phyloP scores from a whole-genome alignment of 2,888 invertebrate genomes.

The Hypolimnas misippus region DNA sequence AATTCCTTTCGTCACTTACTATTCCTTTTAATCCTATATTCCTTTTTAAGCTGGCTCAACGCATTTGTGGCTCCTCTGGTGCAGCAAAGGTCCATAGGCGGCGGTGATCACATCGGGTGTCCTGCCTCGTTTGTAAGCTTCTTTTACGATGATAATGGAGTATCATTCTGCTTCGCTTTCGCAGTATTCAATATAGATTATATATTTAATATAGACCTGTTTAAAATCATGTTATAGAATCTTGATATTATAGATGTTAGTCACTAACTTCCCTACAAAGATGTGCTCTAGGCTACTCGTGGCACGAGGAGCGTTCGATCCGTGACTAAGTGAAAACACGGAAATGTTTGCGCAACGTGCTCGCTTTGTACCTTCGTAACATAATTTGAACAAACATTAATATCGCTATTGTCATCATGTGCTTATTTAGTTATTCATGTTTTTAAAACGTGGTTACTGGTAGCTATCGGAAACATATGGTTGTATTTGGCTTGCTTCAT shows the following conservation, averaged over 20 bases:
- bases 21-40: too few species aligned
- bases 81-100: too few species aligned
- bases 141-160: too few species aligned
- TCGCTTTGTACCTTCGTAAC: conserved; percentile 13
- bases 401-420: conserved; percentile 8
- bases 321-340: conserved; percentile 33
- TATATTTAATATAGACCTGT: too few species aligned
- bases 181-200: too few species aligned
- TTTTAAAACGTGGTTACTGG: background rate
- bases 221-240: too few species aligned
- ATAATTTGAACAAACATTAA: conserved; percentile 3
- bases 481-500: background rate
- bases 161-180: too few species aligned
- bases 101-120: too few species aligned
- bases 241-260: background rate
- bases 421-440: conserved; percentile 14
- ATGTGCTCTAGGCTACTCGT: conserved; percentile 12
- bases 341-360: conserved; percentile 23
- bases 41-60: too few species aligned
- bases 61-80: too few species aligned
- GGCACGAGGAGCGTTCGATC: conserved; percentile 16
- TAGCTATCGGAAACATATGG: background rate
- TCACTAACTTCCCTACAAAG: background rate
- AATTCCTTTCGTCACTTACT: too few species aligned
- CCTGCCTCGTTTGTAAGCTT: too few species aligned